Conservation (phyloP, 2,888 invertebrate genomes). For the Argynnis bischoffii region DNA sequence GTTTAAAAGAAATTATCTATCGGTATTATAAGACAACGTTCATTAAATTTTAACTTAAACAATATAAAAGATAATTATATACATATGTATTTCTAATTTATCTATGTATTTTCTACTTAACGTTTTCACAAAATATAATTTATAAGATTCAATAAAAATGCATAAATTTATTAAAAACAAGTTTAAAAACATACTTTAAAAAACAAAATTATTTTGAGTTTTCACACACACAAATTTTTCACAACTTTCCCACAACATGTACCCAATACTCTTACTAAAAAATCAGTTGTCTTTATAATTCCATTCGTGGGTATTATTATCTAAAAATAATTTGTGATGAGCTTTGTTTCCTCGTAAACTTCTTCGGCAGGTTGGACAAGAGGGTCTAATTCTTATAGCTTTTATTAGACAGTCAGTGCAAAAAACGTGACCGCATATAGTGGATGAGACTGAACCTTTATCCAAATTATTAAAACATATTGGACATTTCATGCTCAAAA, state of each 20-base stretch:
- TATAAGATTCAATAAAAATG: no score
- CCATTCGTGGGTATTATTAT: constrained; percentile 25
- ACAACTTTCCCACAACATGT: neutral
- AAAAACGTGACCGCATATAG: constrained; percentile 57
- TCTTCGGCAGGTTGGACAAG: constrained; percentile 53
- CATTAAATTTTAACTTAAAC: no score
- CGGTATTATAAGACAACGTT: no score
- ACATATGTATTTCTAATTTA: no score
- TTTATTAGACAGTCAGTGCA: constrained; percentile 50
- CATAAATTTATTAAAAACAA: no score
- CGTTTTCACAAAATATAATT: no score
- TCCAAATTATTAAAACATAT: constrained; percentile 53
- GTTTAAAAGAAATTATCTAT: no score
- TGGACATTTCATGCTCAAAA: constrained; percentile 51
- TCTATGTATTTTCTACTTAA: no score
- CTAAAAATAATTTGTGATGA: constrained; percentile 48
- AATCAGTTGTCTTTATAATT: neutral
- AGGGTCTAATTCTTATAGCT: constrained; percentile 44
- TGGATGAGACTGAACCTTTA: constrained; percentile 49
- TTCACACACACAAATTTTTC: neutral
- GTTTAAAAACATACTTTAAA: no score
- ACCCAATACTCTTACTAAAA: no score
- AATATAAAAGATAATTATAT: no score
- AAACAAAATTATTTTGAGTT: no score
- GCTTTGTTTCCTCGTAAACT: constrained; percentile 42